phyloP scores from a whole-genome alignment of 2,113 vertebrate species.

The Trogon surrucura region DNA sequence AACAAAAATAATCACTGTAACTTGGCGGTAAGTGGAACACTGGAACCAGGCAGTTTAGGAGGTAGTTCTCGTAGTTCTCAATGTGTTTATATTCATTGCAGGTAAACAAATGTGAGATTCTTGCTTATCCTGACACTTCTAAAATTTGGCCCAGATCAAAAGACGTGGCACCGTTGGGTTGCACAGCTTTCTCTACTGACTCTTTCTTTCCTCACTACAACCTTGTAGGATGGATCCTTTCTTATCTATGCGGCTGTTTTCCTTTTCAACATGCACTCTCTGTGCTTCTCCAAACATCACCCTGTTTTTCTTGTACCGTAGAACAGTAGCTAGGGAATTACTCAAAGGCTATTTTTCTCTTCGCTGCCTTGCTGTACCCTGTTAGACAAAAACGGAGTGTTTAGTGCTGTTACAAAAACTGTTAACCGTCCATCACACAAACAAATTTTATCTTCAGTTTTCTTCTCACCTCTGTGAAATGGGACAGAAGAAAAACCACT shows the following conservation, averaged over 20 bases:
- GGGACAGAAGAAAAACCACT: neutral
- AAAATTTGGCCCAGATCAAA: neutral
- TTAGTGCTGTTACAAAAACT: neutral
- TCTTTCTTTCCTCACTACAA: neutral
- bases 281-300: neutral
- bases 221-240: neutral
- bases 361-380: neutral
- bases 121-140: neutral
- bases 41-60: neutral
- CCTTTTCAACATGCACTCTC: neutral
- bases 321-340: neutral
- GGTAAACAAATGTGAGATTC: neutral
- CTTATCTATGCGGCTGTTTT: neutral
- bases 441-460: neutral
- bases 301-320: neutral
- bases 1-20: neutral
- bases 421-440: neutral
- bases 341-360: neutral
- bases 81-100: neutral
- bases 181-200: neutral
- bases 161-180: rapidly evolving
- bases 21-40: neutral
- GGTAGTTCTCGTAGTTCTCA: neutral
- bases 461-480: neutral
- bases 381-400: neutral